These are phyloP conservation scores for Congeria kusceri DNA, from an alignment of 2,888 invertebrate genomes.

Conservation along the genomic window DNA sequence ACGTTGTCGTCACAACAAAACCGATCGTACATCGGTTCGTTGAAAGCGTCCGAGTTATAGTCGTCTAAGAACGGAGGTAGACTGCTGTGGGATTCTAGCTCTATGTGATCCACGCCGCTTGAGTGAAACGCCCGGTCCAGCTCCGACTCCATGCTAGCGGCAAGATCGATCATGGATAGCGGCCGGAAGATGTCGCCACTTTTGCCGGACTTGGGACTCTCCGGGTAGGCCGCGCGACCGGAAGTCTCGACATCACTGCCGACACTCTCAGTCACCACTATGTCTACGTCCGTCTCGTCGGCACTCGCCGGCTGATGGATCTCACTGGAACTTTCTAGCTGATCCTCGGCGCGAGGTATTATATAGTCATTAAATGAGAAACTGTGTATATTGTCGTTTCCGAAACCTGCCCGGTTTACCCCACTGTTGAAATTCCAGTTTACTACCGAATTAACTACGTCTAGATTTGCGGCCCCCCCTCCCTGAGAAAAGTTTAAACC, in stretches of 20 bases:
- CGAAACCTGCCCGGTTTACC: background rate
- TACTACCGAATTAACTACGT: slow-evolving; percentile 29
- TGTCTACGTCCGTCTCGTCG: slow-evolving; percentile 57
- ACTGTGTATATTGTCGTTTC: slow-evolving; percentile 36
- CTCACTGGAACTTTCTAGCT: background rate
- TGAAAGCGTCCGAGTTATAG: slow-evolving; percentile 33
- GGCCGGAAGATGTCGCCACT: slow-evolving; percentile 72
- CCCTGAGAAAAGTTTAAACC: slow-evolving; percentile 34
- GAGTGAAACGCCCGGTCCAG: slow-evolving; percentile 72
- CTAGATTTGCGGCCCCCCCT: slow-evolving; percentile 19
- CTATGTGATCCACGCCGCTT: slow-evolving; percentile 36
- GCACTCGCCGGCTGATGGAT: slow-evolving; percentile 9
- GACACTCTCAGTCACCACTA: slow-evolving; percentile 46
- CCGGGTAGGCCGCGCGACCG: slow-evolving; percentile 4
- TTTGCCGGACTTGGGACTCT: slow-evolving; percentile 28
- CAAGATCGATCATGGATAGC: slow-evolving; percentile 79
- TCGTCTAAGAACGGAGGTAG: slow-evolving; percentile 42
- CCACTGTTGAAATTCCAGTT: slow-evolving; percentile 30
- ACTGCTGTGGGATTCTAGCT: slow-evolving; percentile 46
- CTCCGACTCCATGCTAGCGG: slow-evolving; percentile 80
- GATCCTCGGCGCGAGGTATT: slow-evolving; percentile 23
- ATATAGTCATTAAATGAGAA: slow-evolving; percentile 38
- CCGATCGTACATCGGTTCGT: slow-evolving; percentile 43
- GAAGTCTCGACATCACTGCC: slow-evolving; percentile 17
- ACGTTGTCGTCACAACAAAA: slow-evolving; percentile 14